phyloP scores from a whole-genome alignment of 1,140 invertebrate genomes.

The Scylla paramamosain region DNA sequence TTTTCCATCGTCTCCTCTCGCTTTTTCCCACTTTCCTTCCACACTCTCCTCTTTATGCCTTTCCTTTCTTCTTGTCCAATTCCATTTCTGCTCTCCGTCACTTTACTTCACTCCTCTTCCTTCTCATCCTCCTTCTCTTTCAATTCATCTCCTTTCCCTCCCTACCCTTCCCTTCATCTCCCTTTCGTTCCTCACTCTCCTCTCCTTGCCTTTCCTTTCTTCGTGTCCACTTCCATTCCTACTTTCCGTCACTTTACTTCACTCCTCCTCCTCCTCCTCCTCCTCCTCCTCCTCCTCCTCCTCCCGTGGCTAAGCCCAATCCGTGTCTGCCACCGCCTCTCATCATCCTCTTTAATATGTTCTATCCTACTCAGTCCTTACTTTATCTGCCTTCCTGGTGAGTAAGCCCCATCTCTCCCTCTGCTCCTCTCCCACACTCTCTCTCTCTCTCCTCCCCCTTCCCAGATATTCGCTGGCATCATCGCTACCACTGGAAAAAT shows the following conservation, averaged over 20 bases:
- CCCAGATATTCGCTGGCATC: no score
- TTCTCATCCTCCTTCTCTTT: background rate
- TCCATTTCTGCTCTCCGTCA: background rate
- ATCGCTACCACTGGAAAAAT: background rate
- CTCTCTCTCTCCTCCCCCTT: background rate
- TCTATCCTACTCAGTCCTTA: background rate
- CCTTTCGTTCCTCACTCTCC: no score
- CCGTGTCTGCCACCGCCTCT: no score
- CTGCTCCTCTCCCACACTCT: background rate
- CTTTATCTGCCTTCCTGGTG: background rate
- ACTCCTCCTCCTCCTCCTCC: background rate
- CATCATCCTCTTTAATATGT: no score
- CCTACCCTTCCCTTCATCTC: no score
- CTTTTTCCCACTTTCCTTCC: no score
- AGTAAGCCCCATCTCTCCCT: background rate
- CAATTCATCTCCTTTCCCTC: no score
- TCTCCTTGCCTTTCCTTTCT: no score
- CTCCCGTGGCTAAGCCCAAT: no score
- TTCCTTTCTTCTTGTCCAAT: no score
- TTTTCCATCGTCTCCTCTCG: no score
- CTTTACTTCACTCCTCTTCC: background rate
- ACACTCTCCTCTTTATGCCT: no score
- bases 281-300: background rate
- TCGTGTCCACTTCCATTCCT: background rate
- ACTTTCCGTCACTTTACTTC: background rate